phyloP scores from a whole-genome alignment of 2,797 vertebrate species.

The Falco biarmicus region DNA sequence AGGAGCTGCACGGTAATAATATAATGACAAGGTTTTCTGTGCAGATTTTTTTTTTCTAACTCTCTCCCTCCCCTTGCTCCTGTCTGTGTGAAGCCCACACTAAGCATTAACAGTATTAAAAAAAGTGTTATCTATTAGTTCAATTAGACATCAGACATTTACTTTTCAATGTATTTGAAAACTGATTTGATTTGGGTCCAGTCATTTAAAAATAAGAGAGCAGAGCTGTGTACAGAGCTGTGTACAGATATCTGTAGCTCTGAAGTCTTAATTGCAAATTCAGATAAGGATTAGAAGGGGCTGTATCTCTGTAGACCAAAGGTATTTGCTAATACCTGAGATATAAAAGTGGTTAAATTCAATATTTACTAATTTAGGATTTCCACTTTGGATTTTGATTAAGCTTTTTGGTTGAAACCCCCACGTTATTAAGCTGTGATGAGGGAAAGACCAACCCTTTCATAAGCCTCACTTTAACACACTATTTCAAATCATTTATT shows the following conservation, averaged over 20 bases:
- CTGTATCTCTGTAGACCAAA: conserved; percentile 80
- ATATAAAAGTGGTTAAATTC: conserved; percentile 74
- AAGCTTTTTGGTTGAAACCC: conserved; percentile 71
- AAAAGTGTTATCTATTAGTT: conserved; percentile 76
- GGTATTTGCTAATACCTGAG: conserved; percentile 82
- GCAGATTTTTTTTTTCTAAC: not conserved
- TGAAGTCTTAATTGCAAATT: conserved; percentile 86
- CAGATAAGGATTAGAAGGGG: conserved; percentile 83
- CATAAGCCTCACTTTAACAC: conserved; percentile 18
- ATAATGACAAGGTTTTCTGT: conserved; percentile 59
- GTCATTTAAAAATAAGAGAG: conserved; percentile 77
- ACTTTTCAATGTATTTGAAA: conserved; percentile 79
- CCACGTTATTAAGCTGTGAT: conserved; percentile 8
- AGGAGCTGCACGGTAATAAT: conserved; percentile 55
- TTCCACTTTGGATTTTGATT: conserved; percentile 74
- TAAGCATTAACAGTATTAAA: conserved; percentile 72
- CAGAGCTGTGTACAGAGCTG: conserved; percentile 71
- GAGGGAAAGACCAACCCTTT: conserved; percentile 43
- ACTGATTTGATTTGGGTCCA: conserved; percentile 81
- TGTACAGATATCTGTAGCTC: conserved; percentile 78
- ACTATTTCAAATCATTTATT: conserved; percentile 64
- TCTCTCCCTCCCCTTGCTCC: conserved; percentile 30
- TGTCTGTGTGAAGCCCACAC: conserved; percentile 38
- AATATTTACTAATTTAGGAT: conserved; percentile 78
- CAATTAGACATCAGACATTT: conserved; percentile 80